A percentile compares a stretch with the other conserved stretches of the same genome.
Evolutionary conservation across 2,888 invertebrate genomes (phyloP).

Genomic region (Xylota sylvarum): DNA sequence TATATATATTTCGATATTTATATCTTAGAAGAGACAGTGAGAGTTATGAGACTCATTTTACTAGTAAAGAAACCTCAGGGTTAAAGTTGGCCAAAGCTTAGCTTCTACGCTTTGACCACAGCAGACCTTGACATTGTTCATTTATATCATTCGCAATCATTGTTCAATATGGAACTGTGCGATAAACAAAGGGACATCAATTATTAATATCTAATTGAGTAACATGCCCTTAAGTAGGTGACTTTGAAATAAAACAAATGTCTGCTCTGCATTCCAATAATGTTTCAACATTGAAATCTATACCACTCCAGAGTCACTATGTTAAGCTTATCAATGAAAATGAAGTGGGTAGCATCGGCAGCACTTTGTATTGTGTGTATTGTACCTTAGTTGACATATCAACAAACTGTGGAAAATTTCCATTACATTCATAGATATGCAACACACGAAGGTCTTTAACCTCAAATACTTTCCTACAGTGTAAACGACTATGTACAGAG

Average conservation of each 20-base stretch:
- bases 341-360: background rate
- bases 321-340: background rate
- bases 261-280: background rate
- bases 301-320: background rate
- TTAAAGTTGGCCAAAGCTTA: too few relatives aligned
- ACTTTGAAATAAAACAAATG: background rate
- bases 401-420: background rate
- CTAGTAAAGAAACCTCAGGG: too few relatives aligned
- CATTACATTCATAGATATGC: background rate
- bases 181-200: background rate
- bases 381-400: background rate
- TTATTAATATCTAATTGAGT: background rate
- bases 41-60: too few relatives aligned
- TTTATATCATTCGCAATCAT: too few relatives aligned
- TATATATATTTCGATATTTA: too few relatives aligned
- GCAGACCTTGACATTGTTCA: too few relatives aligned
- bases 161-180: too few relatives aligned
- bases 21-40: too few relatives aligned
- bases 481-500: background rate
- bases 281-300: background rate
- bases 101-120: too few relatives aligned
- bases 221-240: background rate
- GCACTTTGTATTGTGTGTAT: background rate
- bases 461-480: background rate
- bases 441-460: background rate